phyloP scores from a whole-genome alignment of 2,888 invertebrate species.

The Acronicta aceris region DNA sequence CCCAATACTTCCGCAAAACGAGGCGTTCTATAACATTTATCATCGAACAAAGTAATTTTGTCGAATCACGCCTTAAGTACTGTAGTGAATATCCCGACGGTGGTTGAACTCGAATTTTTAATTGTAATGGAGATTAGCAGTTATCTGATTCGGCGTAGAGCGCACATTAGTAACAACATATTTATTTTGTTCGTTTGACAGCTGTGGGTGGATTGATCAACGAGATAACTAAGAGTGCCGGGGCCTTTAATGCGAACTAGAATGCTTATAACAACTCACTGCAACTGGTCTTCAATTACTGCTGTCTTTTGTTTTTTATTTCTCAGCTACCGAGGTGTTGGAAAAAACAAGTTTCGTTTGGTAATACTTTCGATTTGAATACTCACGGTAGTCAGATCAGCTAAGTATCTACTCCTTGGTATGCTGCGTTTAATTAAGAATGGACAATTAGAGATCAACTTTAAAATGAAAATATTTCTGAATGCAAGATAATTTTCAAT shows the following conservation, averaged over 20 bases:
- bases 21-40: slow-evolving; percentile 58
- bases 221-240: slow-evolving; percentile 73
- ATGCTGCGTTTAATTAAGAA: not conserved
- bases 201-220: slow-evolving; percentile 84
- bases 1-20: slow-evolving; percentile 63
- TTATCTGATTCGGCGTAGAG: slow-evolving; percentile 83
- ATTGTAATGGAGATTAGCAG: slow-evolving; percentile 87
- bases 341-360: slow-evolving; percentile 45
- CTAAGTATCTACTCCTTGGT: slow-evolving; percentile 12
- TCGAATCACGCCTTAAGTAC: slow-evolving; percentile 64
- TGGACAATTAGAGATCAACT: too few species aligned
- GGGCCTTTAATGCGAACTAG: slow-evolving; percentile 71
- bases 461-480: not conserved
- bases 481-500: not conserved
- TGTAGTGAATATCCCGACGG: slow-evolving; percentile 65
- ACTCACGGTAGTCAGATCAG: slow-evolving; percentile 18
- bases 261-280: slow-evolving; percentile 66
- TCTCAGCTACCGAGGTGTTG: slow-evolving; percentile 50
- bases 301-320: slow-evolving; percentile 63
- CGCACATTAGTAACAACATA: slow-evolving; percentile 87
- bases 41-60: slow-evolving; percentile 56
- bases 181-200: slow-evolving; percentile 88
- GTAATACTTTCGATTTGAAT: slow-evolving; percentile 22
- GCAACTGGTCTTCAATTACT: slow-evolving; percentile 77
- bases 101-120: slow-evolving; percentile 81